Percentiles rank a stretch among this genome's conserved stretches.
Conservation (phyloP, 2,888 invertebrate species). For the Fragum fragum region DNA sequence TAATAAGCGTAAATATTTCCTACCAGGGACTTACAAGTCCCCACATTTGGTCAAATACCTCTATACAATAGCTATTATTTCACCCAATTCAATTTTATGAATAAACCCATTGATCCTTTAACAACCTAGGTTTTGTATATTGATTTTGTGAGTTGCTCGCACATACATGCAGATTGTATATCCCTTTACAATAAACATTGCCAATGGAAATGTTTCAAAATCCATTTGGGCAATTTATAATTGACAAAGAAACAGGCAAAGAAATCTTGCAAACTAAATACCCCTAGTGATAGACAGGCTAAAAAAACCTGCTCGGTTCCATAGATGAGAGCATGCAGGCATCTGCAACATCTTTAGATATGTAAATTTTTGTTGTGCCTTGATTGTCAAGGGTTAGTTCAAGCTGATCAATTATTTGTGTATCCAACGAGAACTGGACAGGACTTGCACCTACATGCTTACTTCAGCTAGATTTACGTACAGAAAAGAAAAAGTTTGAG, state of each 20-base stretch:
- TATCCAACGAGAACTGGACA: conserved; percentile 5
- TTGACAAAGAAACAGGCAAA: no score
- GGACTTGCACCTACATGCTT: conserved; percentile 21
- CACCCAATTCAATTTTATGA: conserved; percentile 6
- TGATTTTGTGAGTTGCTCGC: conserved; percentile 3
- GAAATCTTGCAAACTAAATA: no score
- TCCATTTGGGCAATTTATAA: no score
- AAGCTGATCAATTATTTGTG: conserved; percentile 13
- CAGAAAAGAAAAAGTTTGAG: no score
- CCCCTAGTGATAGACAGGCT: no score
- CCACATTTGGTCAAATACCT: not conserved
- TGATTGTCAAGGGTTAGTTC: no score
- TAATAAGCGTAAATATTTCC: not conserved
- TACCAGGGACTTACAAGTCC: not conserved
- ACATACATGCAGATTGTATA: not conserved
- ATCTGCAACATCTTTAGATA: no score
- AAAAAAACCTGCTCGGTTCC: no score
- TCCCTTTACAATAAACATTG: not conserved
- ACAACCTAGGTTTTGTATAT: conserved; percentile 4
- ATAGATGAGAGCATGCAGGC: no score
- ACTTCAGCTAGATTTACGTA: not conserved
- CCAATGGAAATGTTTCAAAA: no score
- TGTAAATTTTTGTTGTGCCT: no score
- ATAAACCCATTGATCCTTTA: conserved; percentile 3
- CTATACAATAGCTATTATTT: not conserved